Evolutionary conservation across 2,113 vertebrate species (phyloP).

Genomic region (Sorex fumeus): DNA sequence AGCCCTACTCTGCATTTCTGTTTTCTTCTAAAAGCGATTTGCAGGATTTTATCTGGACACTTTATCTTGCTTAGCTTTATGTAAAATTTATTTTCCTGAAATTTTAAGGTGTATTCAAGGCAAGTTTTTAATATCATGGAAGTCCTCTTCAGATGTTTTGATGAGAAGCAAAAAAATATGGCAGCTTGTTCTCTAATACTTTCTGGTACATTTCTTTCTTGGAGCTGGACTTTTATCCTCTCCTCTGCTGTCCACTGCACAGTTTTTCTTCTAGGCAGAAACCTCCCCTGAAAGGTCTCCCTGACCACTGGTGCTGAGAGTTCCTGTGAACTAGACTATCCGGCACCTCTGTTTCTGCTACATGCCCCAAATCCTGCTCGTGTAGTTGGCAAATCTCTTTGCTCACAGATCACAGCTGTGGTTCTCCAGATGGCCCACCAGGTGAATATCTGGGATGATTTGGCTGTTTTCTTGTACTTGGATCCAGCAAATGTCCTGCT

Average conservation of each 20-base stretch:
- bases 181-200: too few species aligned
- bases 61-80: constrained; percentile 23
- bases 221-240: neutral
- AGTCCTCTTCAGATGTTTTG: neutral
- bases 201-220: neutral
- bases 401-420: neutral
- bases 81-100: constrained; percentile 26
- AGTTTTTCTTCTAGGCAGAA: neutral
- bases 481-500: neutral
- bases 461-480: neutral
- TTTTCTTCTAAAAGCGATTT: neutral
- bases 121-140: neutral
- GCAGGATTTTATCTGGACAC: neutral
- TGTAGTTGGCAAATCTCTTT: neutral
- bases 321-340: neutral
- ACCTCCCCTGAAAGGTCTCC: neutral
- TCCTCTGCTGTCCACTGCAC: neutral
- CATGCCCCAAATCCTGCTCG: neutral
- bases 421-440: neutral
- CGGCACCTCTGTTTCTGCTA: neutral
- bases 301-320: neutral
- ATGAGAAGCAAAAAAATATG: neutral
- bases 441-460: neutral
- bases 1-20: neutral
- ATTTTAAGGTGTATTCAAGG: neutral